These are phyloP conservation scores for Unio pictorum DNA, from an alignment of 2,888 invertebrate species.

Conservation along the genomic window DNA sequence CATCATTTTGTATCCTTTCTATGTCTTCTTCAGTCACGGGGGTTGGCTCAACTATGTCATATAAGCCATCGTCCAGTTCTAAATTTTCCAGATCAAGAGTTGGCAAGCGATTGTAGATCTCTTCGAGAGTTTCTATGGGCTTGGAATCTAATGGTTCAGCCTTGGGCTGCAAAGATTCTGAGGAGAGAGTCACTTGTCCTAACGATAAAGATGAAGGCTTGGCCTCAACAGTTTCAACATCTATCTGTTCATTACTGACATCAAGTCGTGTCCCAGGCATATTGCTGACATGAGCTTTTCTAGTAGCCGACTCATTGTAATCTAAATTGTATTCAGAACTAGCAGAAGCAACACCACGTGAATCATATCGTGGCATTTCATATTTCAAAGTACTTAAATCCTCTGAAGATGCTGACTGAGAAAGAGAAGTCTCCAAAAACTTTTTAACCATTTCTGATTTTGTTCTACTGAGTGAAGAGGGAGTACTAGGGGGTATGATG, in stretches of 20 bases:
- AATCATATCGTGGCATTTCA: conserved; percentile 76
- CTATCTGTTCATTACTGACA: too few species aligned
- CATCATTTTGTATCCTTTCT: conserved; percentile 64
- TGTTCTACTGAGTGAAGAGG: conserved; percentile 45
- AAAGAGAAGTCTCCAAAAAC: conserved; percentile 67
- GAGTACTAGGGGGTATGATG: conserved; percentile 37
- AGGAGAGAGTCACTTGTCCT: too few species aligned
- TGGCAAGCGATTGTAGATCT: conserved; percentile 79
- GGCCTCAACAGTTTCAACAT: too few species aligned
- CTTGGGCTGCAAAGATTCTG: too few species aligned
- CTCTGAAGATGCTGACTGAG: conserved; percentile 43
- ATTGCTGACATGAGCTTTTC: conserved; percentile 1
- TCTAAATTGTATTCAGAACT: conserved; percentile 36
- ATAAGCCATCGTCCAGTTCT: conserved; percentile 67
- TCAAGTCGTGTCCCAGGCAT: too few species aligned
- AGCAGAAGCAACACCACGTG: conserved; percentile 49
- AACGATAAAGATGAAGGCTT: too few species aligned
- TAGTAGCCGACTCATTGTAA: conserved; percentile 12
- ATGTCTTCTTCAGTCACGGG: conserved; percentile 57
- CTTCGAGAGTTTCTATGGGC: conserved; percentile 30
- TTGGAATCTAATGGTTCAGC: too few species aligned
- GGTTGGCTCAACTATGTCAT: conserved; percentile 75
- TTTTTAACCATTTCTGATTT: conserved; percentile 72
- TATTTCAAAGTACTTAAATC: conserved; percentile 55
- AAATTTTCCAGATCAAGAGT: conserved; percentile 78